Percentiles rank a stretch among this genome's conserved stretches.
Evolutionary conservation across 1,140 invertebrate genomes (phyloP).

Genomic region (Proales similis): DNA sequence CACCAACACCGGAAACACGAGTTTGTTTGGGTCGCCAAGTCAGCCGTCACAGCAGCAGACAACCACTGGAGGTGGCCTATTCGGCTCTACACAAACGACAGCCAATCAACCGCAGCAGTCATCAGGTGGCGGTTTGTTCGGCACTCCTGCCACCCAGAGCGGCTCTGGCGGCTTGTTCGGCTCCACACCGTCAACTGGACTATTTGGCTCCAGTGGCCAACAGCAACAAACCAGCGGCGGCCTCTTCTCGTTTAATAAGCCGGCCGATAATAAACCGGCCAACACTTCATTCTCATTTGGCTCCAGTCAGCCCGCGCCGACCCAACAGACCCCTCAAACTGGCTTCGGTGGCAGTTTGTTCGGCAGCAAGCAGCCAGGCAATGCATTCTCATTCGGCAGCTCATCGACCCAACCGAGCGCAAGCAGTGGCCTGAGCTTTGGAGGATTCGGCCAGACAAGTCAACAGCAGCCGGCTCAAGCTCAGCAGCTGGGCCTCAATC

Average conservation of each 20-base stretch:
- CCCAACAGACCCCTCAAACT: not conserved
- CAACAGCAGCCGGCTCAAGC: conserved; percentile 45
- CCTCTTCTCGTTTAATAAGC: not conserved
- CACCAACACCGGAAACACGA: too few relatives aligned
- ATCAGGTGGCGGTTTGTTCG: too few relatives aligned
- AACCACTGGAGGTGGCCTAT: too few relatives aligned
- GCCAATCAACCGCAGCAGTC: too few relatives aligned
- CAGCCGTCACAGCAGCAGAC: too few relatives aligned
- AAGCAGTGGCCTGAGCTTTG: conserved; percentile 40
- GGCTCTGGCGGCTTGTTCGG: conserved; percentile 37
- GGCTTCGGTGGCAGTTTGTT: conserved; percentile 6
- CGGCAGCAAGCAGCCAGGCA: conserved; percentile 7
- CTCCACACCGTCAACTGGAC: conserved; percentile 26
- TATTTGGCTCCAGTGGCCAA: conserved; percentile 12
- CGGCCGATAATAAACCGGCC: not conserved
- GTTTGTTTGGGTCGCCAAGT: too few relatives aligned
- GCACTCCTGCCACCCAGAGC: not conserved
- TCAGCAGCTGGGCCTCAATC: conserved; percentile 58
- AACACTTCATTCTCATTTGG: not conserved
- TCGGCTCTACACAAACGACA: too few relatives aligned
- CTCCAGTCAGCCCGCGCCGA: not conserved
- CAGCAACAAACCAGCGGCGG: conserved; percentile 1
- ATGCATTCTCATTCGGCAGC: not conserved
- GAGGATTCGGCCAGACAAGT: conserved; percentile 22
- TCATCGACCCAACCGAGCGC: conserved; percentile 38